Evolutionary conservation across 2,888 invertebrate genomes (phyloP), one percentile per base, ranked within the genome.

Genomic region (Meganola albula): DNA sequence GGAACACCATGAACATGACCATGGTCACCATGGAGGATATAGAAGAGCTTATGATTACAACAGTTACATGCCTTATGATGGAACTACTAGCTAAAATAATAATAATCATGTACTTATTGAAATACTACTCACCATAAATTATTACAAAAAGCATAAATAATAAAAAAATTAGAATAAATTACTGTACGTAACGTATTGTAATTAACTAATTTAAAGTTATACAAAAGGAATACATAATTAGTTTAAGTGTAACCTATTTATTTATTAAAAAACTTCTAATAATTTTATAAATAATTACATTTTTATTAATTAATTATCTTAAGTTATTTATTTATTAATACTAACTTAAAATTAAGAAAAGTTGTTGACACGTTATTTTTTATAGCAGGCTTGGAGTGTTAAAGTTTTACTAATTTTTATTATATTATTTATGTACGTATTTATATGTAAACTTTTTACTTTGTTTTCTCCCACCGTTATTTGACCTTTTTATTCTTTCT

Each of bases 1-100:
- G 40, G 90, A 91, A 37, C 88, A 88, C 11, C 88, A 88, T 42
- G 82, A 87, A 9, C 82, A 84, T 16, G 86, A 85, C 0, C 85
- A 87, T 45, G 87, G 87, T 0, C 87, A 88, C 31, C 87, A 87
- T 33, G 82, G 82, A 0, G 89, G 88, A 0, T 89, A 88, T 34
- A 85, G 88, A 34, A 70, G 89, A 45, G 88, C 88, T 0, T 75
- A 89, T 31, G 88, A 88, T n/a, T 84, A 83, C 32, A 82, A 74
- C 21, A 83, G 73, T 28, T 85, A 85, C 12, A 70, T 73, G 71
- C 84, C 84, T 10, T 83, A 85, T 44, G 83, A 78, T 18, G 66
- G 73, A 1, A 63, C 67, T 2, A 68, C 44, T 27, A 68, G 61
- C 44, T 64, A 58, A 44, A 11, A 11, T 10, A 4, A n/a, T 12